These are phyloP conservation scores for Stegostoma tigrinum DNA, from an alignment of 2,113 vertebrate genomes.

Conservation along the genomic window DNA sequence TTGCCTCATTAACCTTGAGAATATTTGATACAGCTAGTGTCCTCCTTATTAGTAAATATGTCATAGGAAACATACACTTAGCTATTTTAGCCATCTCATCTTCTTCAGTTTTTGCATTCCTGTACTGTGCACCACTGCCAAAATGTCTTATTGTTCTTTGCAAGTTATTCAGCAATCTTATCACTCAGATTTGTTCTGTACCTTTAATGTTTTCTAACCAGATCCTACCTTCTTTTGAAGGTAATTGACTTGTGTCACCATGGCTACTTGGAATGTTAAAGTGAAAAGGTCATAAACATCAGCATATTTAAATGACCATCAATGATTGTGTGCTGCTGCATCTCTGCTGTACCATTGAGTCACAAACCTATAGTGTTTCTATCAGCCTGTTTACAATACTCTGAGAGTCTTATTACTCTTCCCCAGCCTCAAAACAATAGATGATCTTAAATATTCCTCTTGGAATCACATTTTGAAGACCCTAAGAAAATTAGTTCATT, in stretches of 20 bases:
- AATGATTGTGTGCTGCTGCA: neutral
- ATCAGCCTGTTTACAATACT: neutral
- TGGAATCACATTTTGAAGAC: neutral
- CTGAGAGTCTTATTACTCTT: neutral
- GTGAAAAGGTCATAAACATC: neutral
- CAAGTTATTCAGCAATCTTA: neutral
- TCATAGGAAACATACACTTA: neutral
- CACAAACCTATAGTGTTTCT: neutral
- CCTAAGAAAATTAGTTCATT: neutral
- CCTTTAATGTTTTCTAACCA: neutral
- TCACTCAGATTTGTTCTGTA: neutral
- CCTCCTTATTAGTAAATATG: neutral
- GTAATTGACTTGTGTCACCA: conserved; percentile 14
- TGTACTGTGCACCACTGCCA: neutral
- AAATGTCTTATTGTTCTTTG: neutral
- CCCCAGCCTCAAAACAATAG: neutral
- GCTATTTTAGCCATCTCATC: neutral
- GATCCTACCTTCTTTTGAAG: neutral
- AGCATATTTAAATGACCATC: neutral
- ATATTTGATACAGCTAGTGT: neutral
- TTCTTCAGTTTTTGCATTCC: neutral
- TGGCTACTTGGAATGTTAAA: neutral
- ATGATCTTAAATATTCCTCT: neutral
- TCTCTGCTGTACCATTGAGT: neutral
- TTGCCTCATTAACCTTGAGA: neutral